phyloP scores from a whole-genome alignment of 2,113 vertebrate species.

The Phalacrocorax aristotelis region DNA sequence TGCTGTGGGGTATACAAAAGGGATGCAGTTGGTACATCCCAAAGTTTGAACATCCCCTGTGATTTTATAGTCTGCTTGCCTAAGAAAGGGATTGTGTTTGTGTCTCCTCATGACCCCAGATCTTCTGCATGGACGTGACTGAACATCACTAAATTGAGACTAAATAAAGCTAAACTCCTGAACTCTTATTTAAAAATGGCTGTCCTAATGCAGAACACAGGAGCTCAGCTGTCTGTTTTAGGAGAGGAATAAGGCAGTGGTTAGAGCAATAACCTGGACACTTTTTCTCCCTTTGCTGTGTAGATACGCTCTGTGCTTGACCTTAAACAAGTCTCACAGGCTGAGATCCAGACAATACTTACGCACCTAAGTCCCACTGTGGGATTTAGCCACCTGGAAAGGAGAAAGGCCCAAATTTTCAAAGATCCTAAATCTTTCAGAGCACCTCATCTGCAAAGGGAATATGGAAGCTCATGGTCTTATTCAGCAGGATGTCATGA shows the following conservation, averaged over 20 bases:
- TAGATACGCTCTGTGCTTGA: neutral
- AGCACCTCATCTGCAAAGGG: neutral
- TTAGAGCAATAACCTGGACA: neutral
- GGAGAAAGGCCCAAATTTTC: neutral
- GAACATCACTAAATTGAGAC: neutral
- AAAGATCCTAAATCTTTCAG: neutral
- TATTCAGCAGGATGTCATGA: neutral
- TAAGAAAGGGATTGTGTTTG: neutral
- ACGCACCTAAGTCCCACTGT: neutral
- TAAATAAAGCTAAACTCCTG: neutral
- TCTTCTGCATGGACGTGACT: neutral
- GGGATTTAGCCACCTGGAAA: constrained; percentile 1
- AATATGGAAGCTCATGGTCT: neutral
- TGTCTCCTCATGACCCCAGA: neutral
- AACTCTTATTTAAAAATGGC: neutral
- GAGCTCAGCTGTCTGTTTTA: neutral
- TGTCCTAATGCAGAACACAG: neutral
- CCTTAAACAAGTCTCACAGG: neutral
- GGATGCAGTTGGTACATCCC: constrained; percentile 15
- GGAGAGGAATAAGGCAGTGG: neutral
- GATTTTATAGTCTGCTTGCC: constrained; percentile 1
- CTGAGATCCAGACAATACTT: constrained; percentile 1
- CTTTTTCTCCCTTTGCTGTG: neutral
- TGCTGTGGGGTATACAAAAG: constrained; percentile 32
- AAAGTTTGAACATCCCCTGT: constrained; percentile 11